phyloP scores from a whole-genome alignment of 2,888 invertebrate genomes.

The Thereva nobilitata region DNA sequence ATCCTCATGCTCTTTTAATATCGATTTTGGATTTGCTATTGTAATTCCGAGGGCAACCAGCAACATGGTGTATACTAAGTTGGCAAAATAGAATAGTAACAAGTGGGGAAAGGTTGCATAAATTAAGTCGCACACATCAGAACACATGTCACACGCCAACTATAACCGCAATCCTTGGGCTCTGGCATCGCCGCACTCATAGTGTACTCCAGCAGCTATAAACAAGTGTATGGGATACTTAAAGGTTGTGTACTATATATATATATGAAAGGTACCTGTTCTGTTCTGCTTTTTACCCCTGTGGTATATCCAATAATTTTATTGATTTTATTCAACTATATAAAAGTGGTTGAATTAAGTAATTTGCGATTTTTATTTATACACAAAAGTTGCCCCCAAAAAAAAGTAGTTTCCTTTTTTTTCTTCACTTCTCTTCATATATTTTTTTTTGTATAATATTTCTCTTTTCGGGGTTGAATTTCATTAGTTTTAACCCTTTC shows the following conservation, averaged over 20 bases:
- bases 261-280: too few species aligned
- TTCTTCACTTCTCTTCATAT: constrained; percentile 19
- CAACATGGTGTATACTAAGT: constrained; percentile 6
- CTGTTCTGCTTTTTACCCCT: too few species aligned
- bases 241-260: too few species aligned
- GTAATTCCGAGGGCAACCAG: constrained; percentile 30
- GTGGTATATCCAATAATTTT: too few species aligned
- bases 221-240: too few species aligned
- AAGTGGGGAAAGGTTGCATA: constrained; percentile 35
- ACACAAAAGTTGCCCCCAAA: constrained; percentile 16
- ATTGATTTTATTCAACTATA: too few species aligned
- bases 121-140: constrained; percentile 32
- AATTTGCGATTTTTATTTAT: constrained; percentile 14
- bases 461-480: constrained; percentile 25
- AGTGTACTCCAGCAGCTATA: too few species aligned
- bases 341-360: too few species aligned
- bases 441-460: constrained; percentile 19
- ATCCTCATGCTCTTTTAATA: constrained; percentile 32
- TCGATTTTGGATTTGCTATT: constrained; percentile 33
- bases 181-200: not conserved
- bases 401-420: constrained; percentile 23
- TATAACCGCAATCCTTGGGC: constrained; percentile 2
- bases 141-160: constrained; percentile 12
- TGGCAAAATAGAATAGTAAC: constrained; percentile 29
- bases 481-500: constrained; percentile 31